phyloP scores from a whole-genome alignment of 2,888 invertebrate species.

The Atrina japonica region DNA sequence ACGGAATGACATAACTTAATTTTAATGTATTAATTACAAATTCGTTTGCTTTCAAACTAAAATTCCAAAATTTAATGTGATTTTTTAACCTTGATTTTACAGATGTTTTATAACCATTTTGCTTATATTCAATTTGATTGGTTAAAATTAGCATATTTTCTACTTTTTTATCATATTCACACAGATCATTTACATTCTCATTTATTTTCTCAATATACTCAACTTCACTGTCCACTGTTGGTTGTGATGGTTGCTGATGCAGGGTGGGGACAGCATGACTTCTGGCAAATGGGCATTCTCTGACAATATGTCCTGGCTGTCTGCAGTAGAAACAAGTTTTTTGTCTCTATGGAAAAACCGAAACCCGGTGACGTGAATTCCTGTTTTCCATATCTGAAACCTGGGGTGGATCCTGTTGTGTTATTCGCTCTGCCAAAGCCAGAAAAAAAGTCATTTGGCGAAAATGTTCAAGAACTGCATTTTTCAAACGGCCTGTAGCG shows the following conservation, averaged over 20 bases:
- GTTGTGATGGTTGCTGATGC: background rate
- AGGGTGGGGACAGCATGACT: background rate
- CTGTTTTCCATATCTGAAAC: background rate
- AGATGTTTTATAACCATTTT: background rate
- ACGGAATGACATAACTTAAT: constrained; percentile 14
- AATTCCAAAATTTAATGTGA: constrained; percentile 7
- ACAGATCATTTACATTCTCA: too few species aligned
- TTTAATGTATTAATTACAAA: constrained; percentile 8
- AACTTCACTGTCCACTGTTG: constrained; percentile 8
- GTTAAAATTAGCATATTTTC: too few species aligned
- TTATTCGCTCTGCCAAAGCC: background rate
- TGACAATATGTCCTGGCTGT: constrained; percentile 11
- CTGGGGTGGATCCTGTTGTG: background rate
- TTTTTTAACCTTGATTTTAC: constrained; percentile 11
- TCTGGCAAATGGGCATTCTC: constrained; percentile 14
- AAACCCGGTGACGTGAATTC: too few species aligned
- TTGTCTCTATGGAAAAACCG: background rate
- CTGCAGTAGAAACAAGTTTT: constrained; percentile 11
- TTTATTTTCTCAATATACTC: constrained; percentile 18
- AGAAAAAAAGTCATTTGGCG: constrained; percentile 9
- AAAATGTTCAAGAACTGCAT: background rate
- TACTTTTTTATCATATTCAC: too few species aligned
- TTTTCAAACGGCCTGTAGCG: background rate
- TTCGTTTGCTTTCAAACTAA: background rate
- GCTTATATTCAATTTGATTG: constrained; percentile 14